phyloP scores from a whole-genome alignment of 2,888 invertebrate species.

The Cosmorhoe ocellata region DNA sequence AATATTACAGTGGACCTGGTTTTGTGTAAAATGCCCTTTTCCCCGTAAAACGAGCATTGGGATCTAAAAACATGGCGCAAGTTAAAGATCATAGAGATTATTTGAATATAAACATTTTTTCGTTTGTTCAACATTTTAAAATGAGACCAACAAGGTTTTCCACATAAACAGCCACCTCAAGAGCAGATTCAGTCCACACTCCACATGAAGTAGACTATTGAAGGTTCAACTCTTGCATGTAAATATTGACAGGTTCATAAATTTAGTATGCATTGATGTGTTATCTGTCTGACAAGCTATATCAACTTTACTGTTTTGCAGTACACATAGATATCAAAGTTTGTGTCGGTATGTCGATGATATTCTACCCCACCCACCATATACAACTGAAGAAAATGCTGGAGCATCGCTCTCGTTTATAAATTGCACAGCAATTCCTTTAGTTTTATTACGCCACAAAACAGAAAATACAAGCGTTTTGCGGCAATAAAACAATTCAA shows the following conservation, averaged over 20 bases:
- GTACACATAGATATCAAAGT: no score
- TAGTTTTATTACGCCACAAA: conserved; percentile 39
- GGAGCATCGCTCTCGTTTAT: conserved; percentile 22
- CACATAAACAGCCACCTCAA: no score
- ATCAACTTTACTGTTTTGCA: no score
- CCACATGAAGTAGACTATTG: no score
- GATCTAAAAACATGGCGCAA: conserved; percentile 31
- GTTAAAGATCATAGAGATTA: conserved; percentile 20
- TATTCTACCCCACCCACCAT: not conserved
- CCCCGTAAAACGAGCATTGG: conserved; percentile 39
- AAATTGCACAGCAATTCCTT: conserved; percentile 20
- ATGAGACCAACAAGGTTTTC: no score
- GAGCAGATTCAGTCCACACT: no score
- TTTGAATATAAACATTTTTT: no score
- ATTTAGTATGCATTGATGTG: no score
- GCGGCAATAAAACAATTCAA: conserved; percentile 37
- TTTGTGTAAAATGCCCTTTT: conserved; percentile 43
- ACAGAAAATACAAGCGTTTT: conserved; percentile 37
- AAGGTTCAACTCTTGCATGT: no score
- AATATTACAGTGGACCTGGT: conserved; percentile 52
- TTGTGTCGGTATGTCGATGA: not conserved
- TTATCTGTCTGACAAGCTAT: no score
- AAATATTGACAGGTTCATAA: no score
- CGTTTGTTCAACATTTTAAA: no score
- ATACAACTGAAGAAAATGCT: conserved; percentile 1